phyloP scores from a whole-genome alignment of 1,140 invertebrate genomes.

The Lamellibrachia luymesi region DNA sequence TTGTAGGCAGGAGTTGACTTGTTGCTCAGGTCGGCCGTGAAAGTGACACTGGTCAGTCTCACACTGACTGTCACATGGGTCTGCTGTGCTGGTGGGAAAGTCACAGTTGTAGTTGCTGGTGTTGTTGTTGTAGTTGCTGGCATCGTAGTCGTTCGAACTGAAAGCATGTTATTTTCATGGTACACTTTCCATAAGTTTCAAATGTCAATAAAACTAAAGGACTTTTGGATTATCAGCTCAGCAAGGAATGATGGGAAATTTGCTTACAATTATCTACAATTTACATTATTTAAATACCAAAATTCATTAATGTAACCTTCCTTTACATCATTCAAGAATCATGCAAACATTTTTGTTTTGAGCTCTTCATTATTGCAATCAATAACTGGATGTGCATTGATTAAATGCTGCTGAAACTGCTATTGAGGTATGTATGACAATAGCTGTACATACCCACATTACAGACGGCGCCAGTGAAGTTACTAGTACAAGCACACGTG shows the following conservation, averaged over 20 bases:
- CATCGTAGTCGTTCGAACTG: background rate
- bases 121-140: background rate
- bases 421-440: background rate
- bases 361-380: background rate
- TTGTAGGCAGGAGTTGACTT: background rate
- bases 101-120: background rate
- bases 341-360: background rate
- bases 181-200: background rate
- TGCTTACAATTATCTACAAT: background rate
- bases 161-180: background rate
- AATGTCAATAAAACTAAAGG: background rate
- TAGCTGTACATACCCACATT: background rate
- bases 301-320: background rate
- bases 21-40: background rate
- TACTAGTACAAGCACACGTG: background rate
- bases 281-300: background rate
- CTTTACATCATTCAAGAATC: background rate
- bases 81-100: background rate
- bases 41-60: slow-evolving; percentile 3
- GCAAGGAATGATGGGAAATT: background rate
- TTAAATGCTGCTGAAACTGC: background rate
- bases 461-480: background rate
- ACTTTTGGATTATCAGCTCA: background rate
- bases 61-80: background rate
- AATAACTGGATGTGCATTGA: background rate